phyloP scores from a whole-genome alignment of 2,797 vertebrate genomes.

The Manis javanica region DNA sequence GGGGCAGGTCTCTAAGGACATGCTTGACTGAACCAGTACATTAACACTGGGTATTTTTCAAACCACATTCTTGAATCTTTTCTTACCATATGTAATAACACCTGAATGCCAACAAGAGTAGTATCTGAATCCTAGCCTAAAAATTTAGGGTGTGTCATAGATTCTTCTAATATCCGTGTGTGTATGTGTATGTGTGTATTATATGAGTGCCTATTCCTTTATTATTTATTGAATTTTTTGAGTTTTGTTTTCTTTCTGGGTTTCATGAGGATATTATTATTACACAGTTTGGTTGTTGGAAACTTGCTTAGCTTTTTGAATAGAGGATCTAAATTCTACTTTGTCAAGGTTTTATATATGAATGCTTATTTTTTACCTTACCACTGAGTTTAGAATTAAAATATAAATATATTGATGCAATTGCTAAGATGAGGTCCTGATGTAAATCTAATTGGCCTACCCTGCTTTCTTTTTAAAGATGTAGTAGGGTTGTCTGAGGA shows the following conservation, averaged over 20 bases:
- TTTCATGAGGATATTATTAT: background rate
- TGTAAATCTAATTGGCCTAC: background rate
- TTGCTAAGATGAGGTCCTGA: background rate
- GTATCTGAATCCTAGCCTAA: conserved; percentile 38
- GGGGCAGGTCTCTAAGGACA: background rate
- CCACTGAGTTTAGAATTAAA: conserved; percentile 16
- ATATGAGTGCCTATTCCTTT: background rate
- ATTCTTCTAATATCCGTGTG: background rate
- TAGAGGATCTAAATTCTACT: background rate
- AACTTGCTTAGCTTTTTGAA: background rate
- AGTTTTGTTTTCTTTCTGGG: background rate
- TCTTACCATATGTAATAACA: background rate
- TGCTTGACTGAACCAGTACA: background rate
- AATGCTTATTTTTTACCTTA: background rate
- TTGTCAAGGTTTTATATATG: background rate
- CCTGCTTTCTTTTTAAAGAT: background rate
- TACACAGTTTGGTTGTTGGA: background rate
- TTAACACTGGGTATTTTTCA: conserved; percentile 49
- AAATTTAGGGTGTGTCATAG: background rate
- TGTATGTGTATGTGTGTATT: background rate
- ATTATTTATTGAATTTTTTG: background rate
- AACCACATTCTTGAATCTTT: conserved; percentile 52
- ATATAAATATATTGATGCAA: background rate
- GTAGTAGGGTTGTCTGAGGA: background rate
- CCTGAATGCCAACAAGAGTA: background rate